Evolutionary conservation across 2,888 invertebrate species (phyloP), one percentile per base, ranked within the genome.

Genomic region (Busseola fusca): DNA sequence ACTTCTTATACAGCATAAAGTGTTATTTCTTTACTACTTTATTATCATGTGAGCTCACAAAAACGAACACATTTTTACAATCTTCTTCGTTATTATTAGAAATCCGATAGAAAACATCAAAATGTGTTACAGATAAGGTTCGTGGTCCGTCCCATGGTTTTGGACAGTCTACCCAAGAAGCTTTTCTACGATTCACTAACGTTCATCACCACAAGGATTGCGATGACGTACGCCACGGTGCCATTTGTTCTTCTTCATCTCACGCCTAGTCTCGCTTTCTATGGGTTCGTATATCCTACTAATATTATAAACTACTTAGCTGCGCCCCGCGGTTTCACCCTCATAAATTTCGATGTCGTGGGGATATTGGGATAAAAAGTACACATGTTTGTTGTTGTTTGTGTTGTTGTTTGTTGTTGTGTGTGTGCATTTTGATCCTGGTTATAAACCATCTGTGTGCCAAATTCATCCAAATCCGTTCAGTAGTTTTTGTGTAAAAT

Each of bases 241-340:
- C 98, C 98, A 82, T 99, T 99, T 94, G 97, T 99, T 76, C 95
- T 99, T 78, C 96, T 99, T 87, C 98, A 99, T 89, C 97, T 99
- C 85, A 96, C 96, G 91, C 97, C 98, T 50, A 97, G 97, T 87
- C 93, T 98, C 69, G 96, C 96, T 71, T 95, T 98, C 86, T 98
- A 98, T 93, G 97, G 97, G 98, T 99, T 96, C 96, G 97, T 95
- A 77, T 59, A 68, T 42, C 5, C 34, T 34, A 34, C 34, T 34
- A 34, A 4, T 34, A 34, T 34, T 34, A 34, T 34, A 34, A 0
- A 34, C 7, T 34, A 4, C 34, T 6, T 34, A 34, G 34, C 34
- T 34, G 7, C 6, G 34, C 34, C 34, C 34, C 34, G 34, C 7
- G 34, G 34, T 34, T 2, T 2, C 34, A 34, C 34, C 34, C 34